phyloP scores from a whole-genome alignment of 2,888 invertebrate species.

The Drosophila infuscata region DNA sequence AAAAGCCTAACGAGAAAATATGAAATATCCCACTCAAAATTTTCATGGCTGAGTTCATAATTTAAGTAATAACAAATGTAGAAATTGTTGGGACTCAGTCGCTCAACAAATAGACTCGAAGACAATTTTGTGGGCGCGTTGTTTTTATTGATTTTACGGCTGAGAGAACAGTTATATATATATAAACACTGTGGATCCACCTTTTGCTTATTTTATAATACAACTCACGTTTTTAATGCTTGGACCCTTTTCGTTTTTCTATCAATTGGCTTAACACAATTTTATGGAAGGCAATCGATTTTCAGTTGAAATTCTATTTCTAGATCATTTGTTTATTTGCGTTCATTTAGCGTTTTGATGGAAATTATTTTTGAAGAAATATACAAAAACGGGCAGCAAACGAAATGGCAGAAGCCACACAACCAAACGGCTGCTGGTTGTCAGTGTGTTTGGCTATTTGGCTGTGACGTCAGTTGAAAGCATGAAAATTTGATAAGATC shows the following conservation, averaged over 20 bases:
- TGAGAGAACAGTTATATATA: conserved; percentile 4
- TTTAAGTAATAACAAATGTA: conserved; percentile 60
- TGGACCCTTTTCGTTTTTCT: conserved; percentile 51
- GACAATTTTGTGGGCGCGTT: conserved; percentile 56
- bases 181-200: conserved; percentile 5
- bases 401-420: conserved; percentile 49
- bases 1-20: conserved; percentile 6
- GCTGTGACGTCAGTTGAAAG: conserved; percentile 59
- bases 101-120: conserved; percentile 33
- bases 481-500: conserved; percentile 36
- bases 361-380: conserved; percentile 62
- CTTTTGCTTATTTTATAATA: conserved; percentile 50
- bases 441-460: conserved; percentile 31
- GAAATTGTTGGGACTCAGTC: conserved; percentile 27
- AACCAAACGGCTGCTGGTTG: conserved; percentile 51
- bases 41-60: conserved; percentile 61
- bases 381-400: conserved; percentile 32
- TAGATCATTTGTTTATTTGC: conserved; percentile 67
- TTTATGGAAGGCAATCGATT: conserved; percentile 53
- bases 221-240: conserved; percentile 59
- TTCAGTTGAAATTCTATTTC: conserved; percentile 68
- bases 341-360: conserved; percentile 66
- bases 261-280: conserved; percentile 47
- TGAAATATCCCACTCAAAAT: conserved; percentile 9
- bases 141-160: conserved; percentile 60